These are phyloP conservation scores for Scaptomyza caliginosa DNA, from an alignment of 2,888 invertebrate species.

Conservation along the genomic window DNA sequence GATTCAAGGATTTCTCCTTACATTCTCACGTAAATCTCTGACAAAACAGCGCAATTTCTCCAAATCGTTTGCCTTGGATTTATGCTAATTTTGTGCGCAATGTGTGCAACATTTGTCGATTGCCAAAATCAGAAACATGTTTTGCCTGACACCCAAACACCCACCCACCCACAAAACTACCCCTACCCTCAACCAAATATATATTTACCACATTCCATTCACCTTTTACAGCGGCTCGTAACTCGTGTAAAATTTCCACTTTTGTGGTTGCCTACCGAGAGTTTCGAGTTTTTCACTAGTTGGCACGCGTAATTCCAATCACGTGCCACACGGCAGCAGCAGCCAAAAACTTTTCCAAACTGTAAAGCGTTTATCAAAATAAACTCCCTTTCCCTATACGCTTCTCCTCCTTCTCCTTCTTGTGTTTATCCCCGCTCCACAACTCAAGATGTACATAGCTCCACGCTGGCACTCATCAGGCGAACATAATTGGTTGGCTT, in stretches of 20 bases:
- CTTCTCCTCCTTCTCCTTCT: background rate
- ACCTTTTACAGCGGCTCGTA: constrained; percentile 14
- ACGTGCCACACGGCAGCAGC: constrained; percentile 63
- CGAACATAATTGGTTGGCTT: constrained; percentile 72
- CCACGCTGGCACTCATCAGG: constrained; percentile 47
- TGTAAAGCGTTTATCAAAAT: constrained; percentile 77
- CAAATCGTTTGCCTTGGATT: constrained; percentile 11
- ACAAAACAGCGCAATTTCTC: background rate
- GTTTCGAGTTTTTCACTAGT: constrained; percentile 18
- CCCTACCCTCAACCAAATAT: background rate
- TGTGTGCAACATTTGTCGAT: constrained; percentile 71
- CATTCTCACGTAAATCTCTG: background rate
- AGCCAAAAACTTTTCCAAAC: constrained; percentile 66
- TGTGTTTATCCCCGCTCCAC: background rate
- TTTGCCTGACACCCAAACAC: constrained; percentile 14
- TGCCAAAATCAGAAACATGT: constrained; percentile 69
- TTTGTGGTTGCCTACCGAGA: constrained; percentile 39
- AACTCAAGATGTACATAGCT: background rate
- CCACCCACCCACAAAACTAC: background rate
- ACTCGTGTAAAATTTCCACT: constrained; percentile 53
- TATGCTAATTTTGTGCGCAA: constrained; percentile 56
- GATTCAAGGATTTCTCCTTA: no score
- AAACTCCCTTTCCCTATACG: constrained; percentile 1
- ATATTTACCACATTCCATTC: constrained; percentile 4
- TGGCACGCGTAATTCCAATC: constrained; percentile 75